Base-by-base conservation (phyloP, 2,797 vertebrate genomes). In the Trematocara caparti region DNA sequence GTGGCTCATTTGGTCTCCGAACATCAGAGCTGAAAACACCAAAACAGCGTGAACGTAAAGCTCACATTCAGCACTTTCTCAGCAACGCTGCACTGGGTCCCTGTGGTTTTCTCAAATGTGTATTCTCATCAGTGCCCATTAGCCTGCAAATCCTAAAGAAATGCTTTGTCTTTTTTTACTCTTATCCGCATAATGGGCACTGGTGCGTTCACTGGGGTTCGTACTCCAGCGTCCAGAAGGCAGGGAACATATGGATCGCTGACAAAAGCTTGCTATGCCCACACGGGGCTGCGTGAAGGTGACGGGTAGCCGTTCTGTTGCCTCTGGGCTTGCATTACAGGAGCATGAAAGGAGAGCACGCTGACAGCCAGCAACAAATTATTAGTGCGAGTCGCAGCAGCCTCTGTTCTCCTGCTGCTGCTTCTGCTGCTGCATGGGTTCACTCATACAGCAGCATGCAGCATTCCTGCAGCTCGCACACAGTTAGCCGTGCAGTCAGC, bases 251-350 rank as follows among this genome's bases (percentile, higher is more conserved):
- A 80, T 9, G 66, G 79, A 88, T 89, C 30, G 13, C 78, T 83
- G 83, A 69, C 45, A 74, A 53, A 76, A 59, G 83, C 81, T 27
- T 38, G 72, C 40, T 51, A 10, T 34, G 82, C 88, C 51, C 83
- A 84, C 75, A 49, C 21, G 19, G 66, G 69, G 78, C 73, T 47
- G 57, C 51, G 83, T 69, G 80, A 84, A 86, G 86, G 85, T 86
- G 78, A 89, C 30, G 69, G 78, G 51, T 59, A 21, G 14, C 14
- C 7, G 13, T 69, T 64, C 64, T 48, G 72, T 15, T 57, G 76
- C 83, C 73, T 78, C 50, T 48, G 62, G 78, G 79, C 79, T 64
- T 82, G 51, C 49, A 76, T 85, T 69, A 82, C 7, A 74, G 73
- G 24, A 47, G 79, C 32, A 71, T 75, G 59, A 80, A 84, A 40